A percentile compares a stretch with the other conserved stretches of the same genome.
Evolutionary conservation across 2,113 vertebrate species (phyloP).

Genomic region (Macquaria australasica): DNA sequence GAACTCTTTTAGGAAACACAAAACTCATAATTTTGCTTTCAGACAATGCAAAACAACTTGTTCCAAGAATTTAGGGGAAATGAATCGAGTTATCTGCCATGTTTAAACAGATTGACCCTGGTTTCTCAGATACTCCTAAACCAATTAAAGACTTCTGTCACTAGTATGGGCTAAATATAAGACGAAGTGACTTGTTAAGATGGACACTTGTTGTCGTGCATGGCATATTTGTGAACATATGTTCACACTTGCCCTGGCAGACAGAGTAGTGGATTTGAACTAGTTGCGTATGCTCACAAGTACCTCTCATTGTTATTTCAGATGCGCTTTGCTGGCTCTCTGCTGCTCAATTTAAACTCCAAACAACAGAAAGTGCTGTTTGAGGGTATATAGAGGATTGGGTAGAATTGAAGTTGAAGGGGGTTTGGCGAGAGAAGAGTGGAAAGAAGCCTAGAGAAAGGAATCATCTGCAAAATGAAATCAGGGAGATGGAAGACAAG

Average conservation of each 20-base stretch:
- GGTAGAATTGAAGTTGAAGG: conserved; percentile 19
- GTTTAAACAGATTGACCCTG: neutral
- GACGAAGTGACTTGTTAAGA: neutral
- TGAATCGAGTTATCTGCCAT: neutral
- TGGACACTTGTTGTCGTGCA: neutral
- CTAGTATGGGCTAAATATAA: neutral
- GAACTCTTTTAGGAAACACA: conserved; percentile 4
- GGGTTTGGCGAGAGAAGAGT: neutral
- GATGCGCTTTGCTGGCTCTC: conserved; percentile 4
- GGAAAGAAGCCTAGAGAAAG: neutral
- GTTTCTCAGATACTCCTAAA: neutral
- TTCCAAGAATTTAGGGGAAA: neutral
- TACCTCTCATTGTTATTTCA: conserved; percentile 46
- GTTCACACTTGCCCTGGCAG: neutral
- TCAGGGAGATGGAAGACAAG: conserved; percentile 13
- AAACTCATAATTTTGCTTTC: conserved; percentile 3
- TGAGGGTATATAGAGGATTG: conserved; percentile 21
- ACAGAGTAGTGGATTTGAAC: neutral
- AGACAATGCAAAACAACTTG: neutral
- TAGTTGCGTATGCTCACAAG: conserved; percentile 7
- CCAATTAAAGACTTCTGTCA: neutral
- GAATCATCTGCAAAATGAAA: conserved; percentile 26
- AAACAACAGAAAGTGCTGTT: conserved; percentile 37
- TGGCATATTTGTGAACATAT: neutral
- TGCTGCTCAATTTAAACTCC: conserved; percentile 32